Base-by-base conservation (phyloP, 2,888 invertebrate genomes). In the Aromia moschata region DNA sequence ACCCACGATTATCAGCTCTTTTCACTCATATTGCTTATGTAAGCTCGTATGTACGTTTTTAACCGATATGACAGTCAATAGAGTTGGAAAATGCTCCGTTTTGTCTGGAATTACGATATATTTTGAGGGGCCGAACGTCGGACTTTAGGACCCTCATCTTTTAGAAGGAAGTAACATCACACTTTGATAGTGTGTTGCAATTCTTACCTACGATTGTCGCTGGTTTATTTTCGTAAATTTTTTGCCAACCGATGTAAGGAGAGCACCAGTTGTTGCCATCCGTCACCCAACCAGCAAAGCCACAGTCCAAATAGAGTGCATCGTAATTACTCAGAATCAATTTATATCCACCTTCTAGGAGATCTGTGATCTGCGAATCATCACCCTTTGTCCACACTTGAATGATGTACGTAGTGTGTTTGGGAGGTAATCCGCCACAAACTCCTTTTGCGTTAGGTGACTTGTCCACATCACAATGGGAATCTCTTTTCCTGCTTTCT, bases 201-300 rank as follows among this genome's bases (percentile, higher is more conserved):
- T 33, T 7, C n/a, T 61, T 69, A 75, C 83, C 81, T n/a, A 84
- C 86, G 61, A 93, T 86, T 5, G 77, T 73, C 16, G 84, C 80
- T 0, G 90, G 89, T 62, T 87, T 88, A 77, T 94, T 94, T 25
- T 89, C 87, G 71, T 95, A 95, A 0, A 94, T 87, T 72, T 87
- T 89, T 79, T 94, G 93, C 94, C 94, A 95, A 1, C 93, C 91
- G 71, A 90, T 93, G 80, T 93, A 95, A 0, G 94, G 94, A 0
- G 93, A 87, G 75, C 94, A 95, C 95, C 95, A 95, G 77, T 95
- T 95, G 72, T 90, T 90, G 10, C 91, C 92, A 61, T 84, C 85
- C 0, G 86, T 87, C 0, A 94, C 88, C 94, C 94, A 94, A 2
- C 90, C 88, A 9, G 88, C 88, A 69, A 88, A 93, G 0, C 94